Evolutionary conservation across 2,797 vertebrate genomes (phyloP).

Genomic region (Gallinago nigripennis): DNA sequence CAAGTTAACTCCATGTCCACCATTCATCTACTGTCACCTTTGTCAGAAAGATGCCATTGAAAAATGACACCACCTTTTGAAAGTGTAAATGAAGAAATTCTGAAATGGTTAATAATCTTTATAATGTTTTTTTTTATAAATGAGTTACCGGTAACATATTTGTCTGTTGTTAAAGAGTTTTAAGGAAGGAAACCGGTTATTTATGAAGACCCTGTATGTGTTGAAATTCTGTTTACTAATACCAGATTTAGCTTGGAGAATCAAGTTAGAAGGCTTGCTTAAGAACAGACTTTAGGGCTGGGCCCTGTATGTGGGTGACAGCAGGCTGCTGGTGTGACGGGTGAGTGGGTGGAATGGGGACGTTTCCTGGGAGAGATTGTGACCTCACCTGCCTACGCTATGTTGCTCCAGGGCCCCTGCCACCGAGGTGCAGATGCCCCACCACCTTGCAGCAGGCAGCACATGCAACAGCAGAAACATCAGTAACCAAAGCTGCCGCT

Average conservation of each 20-base stretch:
- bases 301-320: neutral
- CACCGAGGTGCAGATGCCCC: neutral
- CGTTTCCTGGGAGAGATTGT: slow-evolving; percentile 31
- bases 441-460: neutral
- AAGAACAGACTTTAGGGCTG: neutral
- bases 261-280: neutral
- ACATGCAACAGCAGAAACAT: slow-evolving; percentile 30
- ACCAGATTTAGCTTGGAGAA: neutral
- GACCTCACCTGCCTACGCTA: slow-evolving; percentile 19
- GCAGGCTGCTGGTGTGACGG: neutral
- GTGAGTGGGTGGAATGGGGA: neutral
- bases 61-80: neutral
- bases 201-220: accelerated
- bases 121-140: neutral
- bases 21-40: neutral
- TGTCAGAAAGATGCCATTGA: neutral
- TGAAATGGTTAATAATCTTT: neutral
- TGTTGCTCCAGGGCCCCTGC: slow-evolving; percentile 21
- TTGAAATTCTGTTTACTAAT: neutral
- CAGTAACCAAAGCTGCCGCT: slow-evolving; percentile 41
- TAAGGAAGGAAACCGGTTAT: neutral
- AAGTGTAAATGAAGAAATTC: neutral
- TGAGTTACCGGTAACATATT: neutral
- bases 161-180: neutral
- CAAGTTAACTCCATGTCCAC: neutral